Base-by-base conservation (phyloP, 2,888 invertebrate species). In the Drosophila suboccidentalis region DNA sequence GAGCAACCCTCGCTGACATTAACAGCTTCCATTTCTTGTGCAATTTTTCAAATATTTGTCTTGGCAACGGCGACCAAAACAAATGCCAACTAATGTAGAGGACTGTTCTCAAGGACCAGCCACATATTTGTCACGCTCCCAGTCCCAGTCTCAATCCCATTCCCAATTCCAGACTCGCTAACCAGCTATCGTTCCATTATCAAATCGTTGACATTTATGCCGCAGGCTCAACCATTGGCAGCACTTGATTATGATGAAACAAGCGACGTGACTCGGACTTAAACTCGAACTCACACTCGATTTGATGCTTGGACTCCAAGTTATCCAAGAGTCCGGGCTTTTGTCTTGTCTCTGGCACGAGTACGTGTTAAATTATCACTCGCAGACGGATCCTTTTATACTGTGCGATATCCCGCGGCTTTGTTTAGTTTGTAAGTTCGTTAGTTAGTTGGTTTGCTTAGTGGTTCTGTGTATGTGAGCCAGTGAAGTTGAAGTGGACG, bases 151-250 rank as follows among this genome's bases (percentile, higher is more conserved):
- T 3, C 9, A 46, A 4, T 15, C 44, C 26, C 19, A 5, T 1
- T 9, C 4, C 22, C 9, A 19, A 0, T 34, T 9, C 19, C 4
- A 9, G 8, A 4, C 41, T 32, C 36, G 60, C 54, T 47, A 55
- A 60, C 26, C 65, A 49, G 57, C 43, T 63, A 60, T 74, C 47
- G 70, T 73, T 75, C 84, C 80, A 87, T 85, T 85, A 85, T 82
- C 87, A 87, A 85, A 85, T 87, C 87, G 86, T 87, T 87, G 86
- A 87, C 83, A 87, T 83, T 86, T 86, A 79, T 85, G 86, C 86
- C 86, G 72, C 73, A 68, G 88, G 86, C 88, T 44, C 46, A 59
- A 55, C 62, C 73, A 79, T 79, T 82, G 87, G 68, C 80, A 73
- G 75, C 68, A 84, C 79, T 85, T 86, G 87, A 85, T 85, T 87